Evolutionary conservation across 1,140 invertebrate genomes (phyloP), one percentile per base, ranked within the genome.

Genomic region (Drosophila orena): DNA sequence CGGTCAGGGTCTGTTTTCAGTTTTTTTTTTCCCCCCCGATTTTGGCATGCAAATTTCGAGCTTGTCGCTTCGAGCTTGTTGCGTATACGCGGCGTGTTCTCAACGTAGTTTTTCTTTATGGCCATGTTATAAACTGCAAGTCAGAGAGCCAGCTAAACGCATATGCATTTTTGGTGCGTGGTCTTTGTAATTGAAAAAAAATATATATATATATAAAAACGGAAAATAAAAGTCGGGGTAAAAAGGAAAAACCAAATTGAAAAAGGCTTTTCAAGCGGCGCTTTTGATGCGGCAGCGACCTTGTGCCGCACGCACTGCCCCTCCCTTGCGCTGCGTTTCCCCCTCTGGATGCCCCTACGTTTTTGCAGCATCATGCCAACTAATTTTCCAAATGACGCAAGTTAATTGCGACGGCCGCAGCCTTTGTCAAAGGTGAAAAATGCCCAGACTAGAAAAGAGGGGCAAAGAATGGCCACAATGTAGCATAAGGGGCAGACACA

Each of bases 371-470:
- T 88, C 84, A 89, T 89, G 84, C 60, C 79, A 79, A 77, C 84
- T 84, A 88, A 89, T 83, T 88, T 88, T 83, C 83, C 77, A 89
- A 79, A 88, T 88, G 79, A 89, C 79, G 84, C 79, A 88, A 83
- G 84, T 83, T 83, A 88, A 88, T 83, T 88, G 79, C 71, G 58
- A 62, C 55, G 52, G 66, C 47, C 64, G 14, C 61, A 65, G 69
- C 65, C 77, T 73, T 85, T 86, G 81, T 84, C 77, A 88, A 79
- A 88, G 79, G 83, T 88, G 75, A 86, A 86, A 76, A 86, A 88
- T 79, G 58, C 66, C 47, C 62, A 58, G 73, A 68, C 54, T 59
- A 58, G 24, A 76, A 57, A 20, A 30, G 20, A 61, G 58, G 35
- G 69, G 30, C 24, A 34, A 69, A 35, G 24, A 55, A 44, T 43